Conservation (phyloP, 2,113 vertebrate genomes). For the Rhinopomastus cyanomelas region DNA sequence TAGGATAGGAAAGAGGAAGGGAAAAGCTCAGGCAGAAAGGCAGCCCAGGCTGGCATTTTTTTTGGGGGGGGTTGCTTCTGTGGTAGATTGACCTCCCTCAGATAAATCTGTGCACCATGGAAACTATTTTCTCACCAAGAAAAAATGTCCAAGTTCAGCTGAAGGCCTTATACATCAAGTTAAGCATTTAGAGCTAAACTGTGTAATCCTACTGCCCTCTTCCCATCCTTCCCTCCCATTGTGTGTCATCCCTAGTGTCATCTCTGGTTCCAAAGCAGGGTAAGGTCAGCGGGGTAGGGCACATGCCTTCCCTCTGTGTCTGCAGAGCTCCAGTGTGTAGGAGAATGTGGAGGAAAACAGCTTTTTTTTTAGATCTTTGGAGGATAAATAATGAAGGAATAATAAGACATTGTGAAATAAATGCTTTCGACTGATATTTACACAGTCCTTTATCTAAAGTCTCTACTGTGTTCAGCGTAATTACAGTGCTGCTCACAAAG, state of each 20-base stretch:
- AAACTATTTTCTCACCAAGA: slow-evolving; percentile 59
- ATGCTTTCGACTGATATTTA: slow-evolving; percentile 12
- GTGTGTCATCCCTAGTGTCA: slow-evolving; percentile 53
- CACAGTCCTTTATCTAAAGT: neutral
- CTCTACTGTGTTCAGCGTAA: neutral
- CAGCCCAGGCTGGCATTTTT: slow-evolving; percentile 33
- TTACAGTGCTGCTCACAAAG: neutral
- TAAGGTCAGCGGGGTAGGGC: slow-evolving; percentile 6
- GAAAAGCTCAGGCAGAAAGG: neutral
- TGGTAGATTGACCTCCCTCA: slow-evolving; percentile 58
- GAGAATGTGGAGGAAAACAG: slow-evolving; percentile 8
- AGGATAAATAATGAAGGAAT: slow-evolving; percentile 30
- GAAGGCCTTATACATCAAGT: slow-evolving; percentile 54
- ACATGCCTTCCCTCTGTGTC: neutral
- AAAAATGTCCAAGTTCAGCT: slow-evolving; percentile 61
- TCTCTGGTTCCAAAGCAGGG: slow-evolving; percentile 47
- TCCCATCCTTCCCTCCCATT: slow-evolving; percentile 21
- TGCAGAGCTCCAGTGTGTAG: neutral
- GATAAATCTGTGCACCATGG: slow-evolving; percentile 64
- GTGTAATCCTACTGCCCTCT: slow-evolving; percentile 59
- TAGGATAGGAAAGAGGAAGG: neutral
- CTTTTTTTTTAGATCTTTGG: neutral
- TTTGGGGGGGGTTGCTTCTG: neutral
- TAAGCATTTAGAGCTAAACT: slow-evolving; percentile 49
- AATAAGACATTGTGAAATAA: slow-evolving; percentile 31